A percentile compares a stretch with the other conserved stretches of the same genome.
Evolutionary conservation across 35 echinoderm and acorn worm genomes (phyloP).

Genomic region (Lytechinus pictus): DNA sequence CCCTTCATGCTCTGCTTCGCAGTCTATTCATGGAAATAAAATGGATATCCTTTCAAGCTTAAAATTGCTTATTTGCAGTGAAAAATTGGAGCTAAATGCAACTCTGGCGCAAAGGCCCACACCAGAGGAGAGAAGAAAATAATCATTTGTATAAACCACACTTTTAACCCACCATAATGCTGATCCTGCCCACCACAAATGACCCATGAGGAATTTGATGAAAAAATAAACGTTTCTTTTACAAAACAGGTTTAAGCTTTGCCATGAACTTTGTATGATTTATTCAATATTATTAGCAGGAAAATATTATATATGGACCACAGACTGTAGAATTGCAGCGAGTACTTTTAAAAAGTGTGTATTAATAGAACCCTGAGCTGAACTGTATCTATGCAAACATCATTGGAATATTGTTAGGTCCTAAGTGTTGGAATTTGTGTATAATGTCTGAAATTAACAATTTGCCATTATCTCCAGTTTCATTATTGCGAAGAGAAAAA

Average conservation of each 20-base stretch:
- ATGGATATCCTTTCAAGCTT: not conserved
- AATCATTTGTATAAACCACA: not conserved
- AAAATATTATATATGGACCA: not conserved
- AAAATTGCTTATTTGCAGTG: constrained; percentile 35
- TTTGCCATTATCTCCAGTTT: not conserved
- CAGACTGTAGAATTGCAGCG: not conserved
- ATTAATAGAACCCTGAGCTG: not conserved
- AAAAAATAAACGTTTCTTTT: not conserved
- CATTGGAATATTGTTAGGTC: not conserved
- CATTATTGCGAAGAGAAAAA: too few relatives aligned
- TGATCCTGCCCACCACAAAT: constrained; percentile 36
- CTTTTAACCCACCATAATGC: not conserved
- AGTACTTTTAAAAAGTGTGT: not conserved
- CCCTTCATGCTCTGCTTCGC: constrained; percentile 33
- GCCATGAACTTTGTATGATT: not conserved
- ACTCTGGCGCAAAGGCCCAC: not conserved
- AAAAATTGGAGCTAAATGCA: not conserved
- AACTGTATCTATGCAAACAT: not conserved
- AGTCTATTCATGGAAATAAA: constrained; percentile 4
- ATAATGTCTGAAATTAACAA: not conserved
- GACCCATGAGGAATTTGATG: not conserved
- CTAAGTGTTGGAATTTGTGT: not conserved
- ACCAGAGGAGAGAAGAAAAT: not conserved
- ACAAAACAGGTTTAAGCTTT: not conserved
- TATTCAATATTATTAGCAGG: not conserved